These are phyloP conservation scores for Anthopleura xanthogrammica DNA, from an alignment of 92 coral and sea anemone genomes.

Conservation along the genomic window DNA sequence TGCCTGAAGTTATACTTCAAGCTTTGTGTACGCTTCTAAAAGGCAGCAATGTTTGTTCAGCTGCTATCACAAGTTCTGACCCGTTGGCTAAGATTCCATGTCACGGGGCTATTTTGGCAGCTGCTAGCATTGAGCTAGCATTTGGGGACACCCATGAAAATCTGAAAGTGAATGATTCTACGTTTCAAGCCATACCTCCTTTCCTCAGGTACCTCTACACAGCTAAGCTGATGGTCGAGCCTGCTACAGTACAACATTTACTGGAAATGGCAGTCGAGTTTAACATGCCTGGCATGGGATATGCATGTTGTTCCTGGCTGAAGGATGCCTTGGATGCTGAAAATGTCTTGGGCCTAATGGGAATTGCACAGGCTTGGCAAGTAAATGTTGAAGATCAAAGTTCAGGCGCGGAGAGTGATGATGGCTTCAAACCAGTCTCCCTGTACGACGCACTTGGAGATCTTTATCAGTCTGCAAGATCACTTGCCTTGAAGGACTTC, in stretches of 20 bases:
- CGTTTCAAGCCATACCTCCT: conserved; percentile 12
- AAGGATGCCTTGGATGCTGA: conserved; percentile 13
- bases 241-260: conserved; percentile 29
- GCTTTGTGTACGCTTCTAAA: conserved; percentile 17
- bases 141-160: not conserved
- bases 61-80: not conserved
- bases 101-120: conserved; percentile 2
- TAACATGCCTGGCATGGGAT: conserved; percentile 44
- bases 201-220: conserved; percentile 52
- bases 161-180: conserved; percentile 22
- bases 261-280: conserved; percentile 35
- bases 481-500: conserved; percentile 40
- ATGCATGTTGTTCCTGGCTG: conserved; percentile 61
- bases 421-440: not conserved
- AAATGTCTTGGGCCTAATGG: conserved; percentile 42
- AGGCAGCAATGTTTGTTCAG: not conserved
- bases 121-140: not conserved
- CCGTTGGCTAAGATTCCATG: not conserved
- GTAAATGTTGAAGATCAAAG: conserved; percentile 7
- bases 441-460: conserved; percentile 5
- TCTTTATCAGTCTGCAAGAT: conserved; percentile 21
- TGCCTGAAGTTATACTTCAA: conserved; percentile 22
- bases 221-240: conserved; percentile 44
- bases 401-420: not conserved
- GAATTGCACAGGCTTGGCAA: conserved; percentile 21